phyloP scores from a whole-genome alignment of 2,888 invertebrate species.

The Cheilosia grossa region DNA sequence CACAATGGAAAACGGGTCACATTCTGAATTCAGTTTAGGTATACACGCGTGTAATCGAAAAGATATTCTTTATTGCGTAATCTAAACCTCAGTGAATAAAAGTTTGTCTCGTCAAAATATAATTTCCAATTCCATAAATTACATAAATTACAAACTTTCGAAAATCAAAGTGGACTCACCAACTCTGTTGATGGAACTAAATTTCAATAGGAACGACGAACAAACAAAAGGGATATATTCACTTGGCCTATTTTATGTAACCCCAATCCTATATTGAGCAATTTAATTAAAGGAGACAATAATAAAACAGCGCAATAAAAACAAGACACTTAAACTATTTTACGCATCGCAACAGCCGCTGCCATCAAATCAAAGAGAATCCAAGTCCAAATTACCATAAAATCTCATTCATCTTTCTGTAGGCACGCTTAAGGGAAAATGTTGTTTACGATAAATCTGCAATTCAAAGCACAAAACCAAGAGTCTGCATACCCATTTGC shows the following conservation, averaged over 20 bases:
- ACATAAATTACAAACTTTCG: no score
- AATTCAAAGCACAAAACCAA: slow-evolving; percentile 53
- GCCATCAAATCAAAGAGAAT: slow-evolving; percentile 34
- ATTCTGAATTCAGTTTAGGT: no score
- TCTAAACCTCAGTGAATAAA: no score
- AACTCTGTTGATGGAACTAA: no score
- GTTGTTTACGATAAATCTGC: slow-evolving; percentile 46
- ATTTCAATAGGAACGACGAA: no score
- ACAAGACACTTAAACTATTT: slow-evolving; percentile 30
- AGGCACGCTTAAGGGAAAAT: slow-evolving; percentile 23
- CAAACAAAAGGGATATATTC: no score
- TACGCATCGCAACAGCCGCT: slow-evolving; percentile 6
- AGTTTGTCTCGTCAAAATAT: no score
- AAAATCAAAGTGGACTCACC: no score
- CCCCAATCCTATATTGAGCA: not conserved
- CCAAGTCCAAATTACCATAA: slow-evolving; percentile 30
- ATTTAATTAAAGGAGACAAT: slow-evolving; percentile 31
- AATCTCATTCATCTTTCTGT: slow-evolving; percentile 22
- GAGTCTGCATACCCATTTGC: slow-evolving; percentile 12
- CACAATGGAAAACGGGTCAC: no score
- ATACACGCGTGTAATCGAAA: no score
- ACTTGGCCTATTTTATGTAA: not conserved
- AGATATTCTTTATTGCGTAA: no score
- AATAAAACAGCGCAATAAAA: slow-evolving; percentile 19
- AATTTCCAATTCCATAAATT: no score